Base-by-base conservation (phyloP, 2,888 invertebrate genomes). In the Pyrochroa serraticornis region DNA sequence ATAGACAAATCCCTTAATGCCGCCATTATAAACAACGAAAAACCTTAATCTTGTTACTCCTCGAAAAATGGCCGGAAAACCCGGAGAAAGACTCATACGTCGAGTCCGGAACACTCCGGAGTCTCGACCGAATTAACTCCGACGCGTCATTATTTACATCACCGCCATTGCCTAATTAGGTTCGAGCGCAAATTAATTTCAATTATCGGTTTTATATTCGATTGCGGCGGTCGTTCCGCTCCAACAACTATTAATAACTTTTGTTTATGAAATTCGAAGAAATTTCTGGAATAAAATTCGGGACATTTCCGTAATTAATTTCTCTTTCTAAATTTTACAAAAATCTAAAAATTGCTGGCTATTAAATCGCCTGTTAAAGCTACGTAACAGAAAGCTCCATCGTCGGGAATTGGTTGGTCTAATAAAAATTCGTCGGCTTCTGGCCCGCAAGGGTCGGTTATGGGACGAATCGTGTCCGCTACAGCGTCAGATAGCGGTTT, bases 301-400 rank as follows among this genome's bases (percentile, higher is more conserved):
- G n/a, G n/a, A n/a, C n/a, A n/a, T n/a, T n/a, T n/a, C n/a, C n/a
- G n/a, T n/a, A n/a, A n/a, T n/a, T n/a, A n/a, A n/a, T n/a, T n/a
- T n/a, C n/a, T n/a, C n/a, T n/a, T n/a, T n/a, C n/a, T n/a, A n/a
- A n/a, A n/a, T n/a, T n/a, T n/a, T n/a, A n/a, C n/a, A n/a, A n/a
- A n/a, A 3, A 13, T 22, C 14, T 46, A 47, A 39, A 41, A 39
- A 43, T 37, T 56, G 43, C 58, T 60, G 7, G 50, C 50, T 6
- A 79, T 67, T 60, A 82, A 67, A 60, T 83, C 82, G 6, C 84
- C 84, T 13, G 81, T 82, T 6, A 84, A 68, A 1, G 83, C 82
- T 33, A 84, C 79, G 63, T 82, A 83, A 65, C 83, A 83, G 67
- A 83, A 83, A 2, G 83, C 84, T 1, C 84, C 84, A 52, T 83